These are phyloP conservation scores for Melieria crassipennis DNA, from an alignment of 2,888 invertebrate genomes.

Conservation along the genomic window DNA sequence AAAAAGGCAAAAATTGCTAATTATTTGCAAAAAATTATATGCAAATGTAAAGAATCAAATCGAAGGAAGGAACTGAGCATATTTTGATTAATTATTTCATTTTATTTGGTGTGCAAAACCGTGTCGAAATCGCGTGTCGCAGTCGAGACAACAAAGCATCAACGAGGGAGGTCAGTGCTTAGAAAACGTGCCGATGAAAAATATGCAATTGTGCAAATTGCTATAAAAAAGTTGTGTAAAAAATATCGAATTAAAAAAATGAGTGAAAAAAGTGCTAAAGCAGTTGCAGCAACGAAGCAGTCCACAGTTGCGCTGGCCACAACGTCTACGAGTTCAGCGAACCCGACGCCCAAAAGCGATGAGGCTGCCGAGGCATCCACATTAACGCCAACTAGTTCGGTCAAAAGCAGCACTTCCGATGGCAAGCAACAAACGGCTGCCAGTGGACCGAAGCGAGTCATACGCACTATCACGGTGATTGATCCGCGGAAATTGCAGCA, in stretches of 20 bases:
- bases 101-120: too few relatives aligned
- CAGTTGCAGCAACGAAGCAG: not conserved
- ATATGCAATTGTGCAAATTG: not conserved
- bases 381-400: not conserved
- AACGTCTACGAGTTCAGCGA: not conserved
- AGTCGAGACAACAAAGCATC: too few relatives aligned
- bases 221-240: not conserved
- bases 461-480: constrained; percentile 55
- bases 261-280: constrained; percentile 7
- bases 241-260: constrained; percentile 1
- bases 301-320: not conserved
- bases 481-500: constrained; percentile 60
- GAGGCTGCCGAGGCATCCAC: not conserved
- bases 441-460: constrained; percentile 50
- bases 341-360: not conserved
- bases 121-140: too few relatives aligned
- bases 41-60: too few relatives aligned
- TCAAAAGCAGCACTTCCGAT: constrained; percentile 1
- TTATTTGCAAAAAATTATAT: too few relatives aligned
- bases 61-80: too few relatives aligned
- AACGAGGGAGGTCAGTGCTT: too few relatives aligned
- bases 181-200: constrained; percentile 2
- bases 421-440: not conserved
- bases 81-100: too few relatives aligned
- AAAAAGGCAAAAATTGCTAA: too few relatives aligned